Evolutionary conservation across 2,888 invertebrate species (phyloP), one percentile per base, ranked within the genome.

Genomic region (Melanostoma scalare): DNA sequence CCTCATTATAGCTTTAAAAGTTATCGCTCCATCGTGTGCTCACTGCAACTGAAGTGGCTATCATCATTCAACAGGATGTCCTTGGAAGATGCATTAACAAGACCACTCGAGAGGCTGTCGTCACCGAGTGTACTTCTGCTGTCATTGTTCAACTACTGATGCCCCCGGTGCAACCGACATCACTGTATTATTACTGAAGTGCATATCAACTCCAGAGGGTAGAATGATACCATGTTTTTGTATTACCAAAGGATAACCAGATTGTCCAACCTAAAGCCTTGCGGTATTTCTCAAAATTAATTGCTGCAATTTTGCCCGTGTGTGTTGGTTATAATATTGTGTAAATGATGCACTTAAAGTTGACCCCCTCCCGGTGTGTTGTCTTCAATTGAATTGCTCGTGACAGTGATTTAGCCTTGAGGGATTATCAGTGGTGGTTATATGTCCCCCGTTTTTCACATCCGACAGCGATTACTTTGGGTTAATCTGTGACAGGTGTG

Each of bases 21-120:
- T 36, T 8, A 31, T 61, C 46, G 42, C 40, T 53, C 30, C 42
- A 36, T 65, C 5, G 3, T 10, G 42, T 8, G 9, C 33, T 20
- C 8, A 31, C 71, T 55, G 60, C 33, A 52, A 9, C 10, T 55
- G 55, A 46, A 71, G 35, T 4, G 4, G 36, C 50, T 74, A 58
- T 55, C 68, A 74, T 79, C 68, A 74, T 79, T 74, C 73, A 73
- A 79, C 79, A 79, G 73, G 73, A 73, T 73, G 50, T 79, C 74
- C 73, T 74, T 79, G 67, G 60, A 46, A 55, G 67, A 67, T 20
- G 20, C 60, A 73, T 78, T 67, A 72, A 61, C 68, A 74, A 68
- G 73, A 79, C 79, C 79, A 63, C 73, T 73, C 48, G 44, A 55
- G 58, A 68, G 53, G 61, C 48, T 48, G 60, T 67, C 79, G 40